A percentile compares a stretch with the other conserved stretches of the same genome.
These are phyloP conservation scores for Leptinotarsa tumamoca DNA, from an alignment of 2,888 invertebrate genomes.

Conservation along the genomic window DNA sequence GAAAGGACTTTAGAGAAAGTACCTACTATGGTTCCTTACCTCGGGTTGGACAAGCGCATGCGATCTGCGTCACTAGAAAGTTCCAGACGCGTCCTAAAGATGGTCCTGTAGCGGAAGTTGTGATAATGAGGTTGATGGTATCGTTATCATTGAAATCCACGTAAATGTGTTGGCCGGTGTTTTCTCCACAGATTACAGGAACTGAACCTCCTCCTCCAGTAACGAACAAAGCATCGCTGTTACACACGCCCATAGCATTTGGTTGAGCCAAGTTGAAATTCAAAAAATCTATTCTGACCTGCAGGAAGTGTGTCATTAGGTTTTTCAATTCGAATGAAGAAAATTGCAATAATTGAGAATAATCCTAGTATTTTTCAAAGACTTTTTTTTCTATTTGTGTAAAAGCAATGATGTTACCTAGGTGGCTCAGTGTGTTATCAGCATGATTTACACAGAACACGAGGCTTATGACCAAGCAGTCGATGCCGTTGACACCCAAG, in stretches of 20 bases:
- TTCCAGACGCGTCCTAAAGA: slow-evolving; percentile 77
- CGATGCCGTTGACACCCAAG: too few species aligned
- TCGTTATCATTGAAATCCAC: slow-evolving; percentile 78
- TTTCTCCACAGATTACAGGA: slow-evolving; percentile 84
- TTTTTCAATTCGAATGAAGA: too few species aligned
- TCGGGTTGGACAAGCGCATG: slow-evolving; percentile 76
- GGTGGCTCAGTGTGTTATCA: too few species aligned
- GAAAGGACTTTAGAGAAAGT: too few species aligned
- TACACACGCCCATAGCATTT: slow-evolving; percentile 77
- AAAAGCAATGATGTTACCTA: too few species aligned
- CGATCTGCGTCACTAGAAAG: slow-evolving; percentile 77
- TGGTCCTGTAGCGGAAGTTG: slow-evolving; percentile 70
- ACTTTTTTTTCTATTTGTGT: too few species aligned
- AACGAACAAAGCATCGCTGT: slow-evolving; percentile 76
- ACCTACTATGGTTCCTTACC: slow-evolving; percentile 65
- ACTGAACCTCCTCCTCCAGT: slow-evolving; percentile 77
- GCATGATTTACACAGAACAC: too few species aligned
- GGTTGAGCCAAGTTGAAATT: slow-evolving; percentile 79
- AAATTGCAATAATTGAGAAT: too few species aligned
- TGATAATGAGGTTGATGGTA: slow-evolving; percentile 74
- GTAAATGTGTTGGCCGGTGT: slow-evolving; percentile 81
- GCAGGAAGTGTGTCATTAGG: slow-evolving; percentile 47
- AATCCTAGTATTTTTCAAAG: too few species aligned
- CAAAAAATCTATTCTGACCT: slow-evolving; percentile 82
- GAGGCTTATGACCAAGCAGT: too few species aligned